Percentiles rank a stretch among this genome's conserved stretches.
These are phyloP conservation scores for Malacoctenus gilli DNA, from an alignment of 2,797 vertebrate genomes.

Conservation along the genomic window DNA sequence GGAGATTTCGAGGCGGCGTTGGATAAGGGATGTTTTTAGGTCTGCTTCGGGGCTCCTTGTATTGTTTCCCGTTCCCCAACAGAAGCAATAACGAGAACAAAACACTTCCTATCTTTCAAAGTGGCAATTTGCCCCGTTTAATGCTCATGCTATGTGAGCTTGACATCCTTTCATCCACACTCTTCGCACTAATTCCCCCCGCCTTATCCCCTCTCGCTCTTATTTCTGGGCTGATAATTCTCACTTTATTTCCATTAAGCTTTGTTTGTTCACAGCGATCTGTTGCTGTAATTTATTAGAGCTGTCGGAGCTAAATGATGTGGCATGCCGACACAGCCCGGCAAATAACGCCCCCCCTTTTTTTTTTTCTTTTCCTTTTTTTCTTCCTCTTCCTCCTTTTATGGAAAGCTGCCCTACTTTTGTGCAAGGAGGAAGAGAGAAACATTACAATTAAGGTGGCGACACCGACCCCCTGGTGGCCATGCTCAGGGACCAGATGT, in stretches of 20 bases:
- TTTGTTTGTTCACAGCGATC: slow-evolving; percentile 80
- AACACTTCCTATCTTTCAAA: slow-evolving; percentile 70
- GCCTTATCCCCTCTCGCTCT: slow-evolving; percentile 31
- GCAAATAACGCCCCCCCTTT: slow-evolving; percentile 52
- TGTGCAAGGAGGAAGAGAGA: slow-evolving; percentile 53
- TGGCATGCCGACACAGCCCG: slow-evolving; percentile 64
- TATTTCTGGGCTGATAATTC: slow-evolving; percentile 74
- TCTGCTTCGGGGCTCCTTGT: slow-evolving; percentile 50
- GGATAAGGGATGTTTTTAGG: slow-evolving; percentile 42
- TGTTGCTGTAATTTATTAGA: slow-evolving; percentile 81
- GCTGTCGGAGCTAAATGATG: slow-evolving; percentile 78
- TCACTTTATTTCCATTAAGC: slow-evolving; percentile 80
- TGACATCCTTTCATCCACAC: slow-evolving; percentile 54
- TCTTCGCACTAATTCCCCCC: slow-evolving; percentile 56
- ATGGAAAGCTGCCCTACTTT: slow-evolving; percentile 81
- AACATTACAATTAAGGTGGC: slow-evolving; percentile 75
- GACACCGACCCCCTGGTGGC: slow-evolving; percentile 74
- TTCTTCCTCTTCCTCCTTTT: no score
- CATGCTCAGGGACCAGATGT: slow-evolving; percentile 75
- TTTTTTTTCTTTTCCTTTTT: no score
- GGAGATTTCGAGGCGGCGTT: slow-evolving; percentile 21
- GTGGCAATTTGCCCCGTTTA: slow-evolving; percentile 72
- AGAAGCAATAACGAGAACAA: slow-evolving; percentile 61
- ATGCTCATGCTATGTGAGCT: slow-evolving; percentile 51
- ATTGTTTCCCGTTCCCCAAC: slow-evolving; percentile 68